Conservation (phyloP, 2,797 vertebrate species). For the Epinephelus malabaricus region DNA sequence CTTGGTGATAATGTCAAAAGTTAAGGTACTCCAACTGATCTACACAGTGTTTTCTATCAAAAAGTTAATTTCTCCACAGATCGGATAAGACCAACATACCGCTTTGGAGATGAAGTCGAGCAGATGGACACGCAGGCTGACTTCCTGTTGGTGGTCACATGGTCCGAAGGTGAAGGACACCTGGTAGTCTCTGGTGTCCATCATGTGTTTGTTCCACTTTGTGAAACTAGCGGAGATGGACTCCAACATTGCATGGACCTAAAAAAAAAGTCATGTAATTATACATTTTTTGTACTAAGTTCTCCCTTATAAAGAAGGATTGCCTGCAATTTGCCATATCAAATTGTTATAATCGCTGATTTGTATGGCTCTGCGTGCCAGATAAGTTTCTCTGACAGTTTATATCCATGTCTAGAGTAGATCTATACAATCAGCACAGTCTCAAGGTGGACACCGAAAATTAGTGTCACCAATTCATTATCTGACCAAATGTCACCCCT, state of each 20-base stretch:
- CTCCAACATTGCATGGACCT: constrained; percentile 88
- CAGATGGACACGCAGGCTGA: constrained; percentile 94
- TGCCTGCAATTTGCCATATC: too few species aligned
- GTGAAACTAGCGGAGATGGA: constrained; percentile 95
- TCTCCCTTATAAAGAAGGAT: too few species aligned
- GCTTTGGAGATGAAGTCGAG: constrained; percentile 95
- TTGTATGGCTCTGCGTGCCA: too few species aligned
- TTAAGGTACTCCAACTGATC: background rate
- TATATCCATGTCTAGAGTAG: too few species aligned
- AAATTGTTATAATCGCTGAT: too few species aligned
- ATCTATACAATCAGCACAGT: too few species aligned
- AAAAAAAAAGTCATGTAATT: background rate
- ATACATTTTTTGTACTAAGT: too few species aligned
- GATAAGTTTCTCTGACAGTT: too few species aligned
- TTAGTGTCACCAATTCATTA: too few species aligned
- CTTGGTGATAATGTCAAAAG: background rate
- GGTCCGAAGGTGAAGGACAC: constrained; percentile 97
- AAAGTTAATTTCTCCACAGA: background rate
- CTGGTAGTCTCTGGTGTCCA: constrained; percentile 97
- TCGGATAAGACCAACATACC: constrained; percentile 22
- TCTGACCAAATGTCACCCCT: too few species aligned
- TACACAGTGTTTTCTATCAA: background rate
- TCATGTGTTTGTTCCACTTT: constrained; percentile 98
- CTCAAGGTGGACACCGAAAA: too few species aligned
- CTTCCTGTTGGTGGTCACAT: constrained; percentile 97